Base-by-base conservation (phyloP, 2,113 vertebrate species). In the Paramisgurnus dabryanus region DNA sequence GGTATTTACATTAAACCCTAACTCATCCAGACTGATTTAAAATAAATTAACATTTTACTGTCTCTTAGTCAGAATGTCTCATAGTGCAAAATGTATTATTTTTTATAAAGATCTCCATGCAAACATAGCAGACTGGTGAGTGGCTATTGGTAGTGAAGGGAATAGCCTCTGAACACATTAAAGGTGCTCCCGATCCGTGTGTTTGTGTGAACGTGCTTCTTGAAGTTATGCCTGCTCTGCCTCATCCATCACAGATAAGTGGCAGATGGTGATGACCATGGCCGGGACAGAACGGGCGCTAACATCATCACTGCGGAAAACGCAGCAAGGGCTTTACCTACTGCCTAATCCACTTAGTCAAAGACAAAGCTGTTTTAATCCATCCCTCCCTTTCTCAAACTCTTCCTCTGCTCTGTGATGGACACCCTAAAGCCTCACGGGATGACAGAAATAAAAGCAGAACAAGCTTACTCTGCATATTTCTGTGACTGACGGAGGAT, bases 341-440 rank as follows among this genome's bases (percentile, higher is more conserved):
- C 91, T 92, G 90, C 89, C 27, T 93, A 93, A 92, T 92, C 90
- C 90, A 92, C 88, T 92, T 91, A 90, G 65, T 43, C 83, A 84
- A 79, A 88, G 88, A 92, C 90, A 90, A 90, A 91, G 89, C 89
- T 80, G 86, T 88, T 90, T 92, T 91, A 92, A 92, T 90, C 91
- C 90, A 80, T 58, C 84, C 86, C 4, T 57, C 84, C 80, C 77
- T 70, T 85, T 82, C 81, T 65, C 74, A 79, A 71, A 67, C 84
- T 49, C 22, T 34, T 18, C 72, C 67, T 80, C 39, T 41, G 58
- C 83, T 47, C 78, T 55, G 13, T 57, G 67, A 65, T 57, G 34
- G 55, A 64, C 57, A 70, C 40, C 67, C 61, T 77, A 77, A 77
- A 77, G 75, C 75, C 34, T 77, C 47, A 8, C 45, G 10, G 75